Evolutionary conservation across 2,113 vertebrate genomes (phyloP).

Genomic region (Zootoca vivipara): DNA sequence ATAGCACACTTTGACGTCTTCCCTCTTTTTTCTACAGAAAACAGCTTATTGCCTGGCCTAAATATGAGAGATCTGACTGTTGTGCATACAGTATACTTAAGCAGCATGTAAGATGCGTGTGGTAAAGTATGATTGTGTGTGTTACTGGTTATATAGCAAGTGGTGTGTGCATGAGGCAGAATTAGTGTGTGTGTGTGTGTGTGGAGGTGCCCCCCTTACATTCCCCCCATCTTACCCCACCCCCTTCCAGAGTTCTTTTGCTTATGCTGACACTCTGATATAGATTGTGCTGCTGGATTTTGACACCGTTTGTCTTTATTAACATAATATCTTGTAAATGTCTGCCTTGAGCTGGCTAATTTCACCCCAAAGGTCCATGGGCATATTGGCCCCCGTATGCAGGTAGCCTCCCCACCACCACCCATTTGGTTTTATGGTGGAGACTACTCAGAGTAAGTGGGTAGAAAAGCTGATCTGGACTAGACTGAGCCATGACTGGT

Average conservation of each 20-base stretch:
- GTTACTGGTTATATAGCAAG: not conserved
- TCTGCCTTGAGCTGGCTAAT: not conserved
- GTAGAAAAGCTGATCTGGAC: no score
- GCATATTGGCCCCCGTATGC: not conserved
- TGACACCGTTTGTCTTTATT: not conserved
- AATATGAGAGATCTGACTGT: not conserved
- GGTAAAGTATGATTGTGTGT: not conserved
- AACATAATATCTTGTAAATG: not conserved
- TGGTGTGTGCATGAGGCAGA: not conserved
- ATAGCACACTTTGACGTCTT: not conserved
- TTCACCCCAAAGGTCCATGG: not conserved
- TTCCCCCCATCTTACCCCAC: not conserved
- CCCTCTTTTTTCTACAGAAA: not conserved
- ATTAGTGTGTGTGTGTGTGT: slow-evolving; percentile 20
- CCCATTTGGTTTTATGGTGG: not conserved
- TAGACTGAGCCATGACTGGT: not conserved
- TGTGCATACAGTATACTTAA: not conserved
- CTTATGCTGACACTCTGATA: not conserved
- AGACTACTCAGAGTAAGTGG: not conserved
- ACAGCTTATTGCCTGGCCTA: not conserved
- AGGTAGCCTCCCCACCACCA: not conserved
- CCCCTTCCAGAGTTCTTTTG: not conserved
- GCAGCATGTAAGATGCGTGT: not conserved
- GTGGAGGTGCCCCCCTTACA: not conserved
- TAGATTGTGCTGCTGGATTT: not conserved